phyloP scores from a whole-genome alignment of 2,888 invertebrate species.

The Diaperis boleti region DNA sequence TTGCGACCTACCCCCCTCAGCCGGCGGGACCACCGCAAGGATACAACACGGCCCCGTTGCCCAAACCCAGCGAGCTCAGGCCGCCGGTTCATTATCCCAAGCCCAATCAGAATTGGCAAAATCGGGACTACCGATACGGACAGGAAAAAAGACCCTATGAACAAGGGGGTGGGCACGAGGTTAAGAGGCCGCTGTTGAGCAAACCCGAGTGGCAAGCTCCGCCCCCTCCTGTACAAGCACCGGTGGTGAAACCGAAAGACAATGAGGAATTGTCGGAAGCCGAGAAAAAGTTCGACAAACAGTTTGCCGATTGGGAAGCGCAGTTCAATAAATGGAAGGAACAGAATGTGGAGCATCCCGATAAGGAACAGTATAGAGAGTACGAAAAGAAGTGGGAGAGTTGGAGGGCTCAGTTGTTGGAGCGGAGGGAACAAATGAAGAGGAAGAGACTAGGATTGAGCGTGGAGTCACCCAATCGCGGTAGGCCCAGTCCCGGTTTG shows the following conservation, averaged over 20 bases:
- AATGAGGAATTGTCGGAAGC: constrained; percentile 71
- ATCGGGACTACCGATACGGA: constrained; percentile 16
- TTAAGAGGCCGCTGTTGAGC: constrained; percentile 22
- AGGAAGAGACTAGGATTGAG: constrained; percentile 69
- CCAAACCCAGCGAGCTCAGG: constrained; percentile 48
- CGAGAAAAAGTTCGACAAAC: constrained; percentile 87
- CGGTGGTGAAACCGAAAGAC: no score
- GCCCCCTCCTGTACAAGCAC: constrained; percentile 3
- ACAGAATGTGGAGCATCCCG: constrained; percentile 92
- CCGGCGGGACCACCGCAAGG: constrained; percentile 27
- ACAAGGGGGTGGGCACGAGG: neutral
- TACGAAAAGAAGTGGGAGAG: constrained; percentile 92
- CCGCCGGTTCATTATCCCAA: constrained; percentile 55
- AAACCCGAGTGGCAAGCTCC: constrained; percentile 33
- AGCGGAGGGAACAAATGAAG: constrained; percentile 86
- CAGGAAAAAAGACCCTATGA: constrained; percentile 19
- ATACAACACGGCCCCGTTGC: constrained; percentile 37
- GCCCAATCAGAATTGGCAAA: constrained; percentile 42
- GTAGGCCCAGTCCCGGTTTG: neutral
- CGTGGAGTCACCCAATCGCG: constrained; percentile 31
- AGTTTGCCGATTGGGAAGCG: constrained; percentile 92
- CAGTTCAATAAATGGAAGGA: constrained; percentile 93
- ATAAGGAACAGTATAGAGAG: constrained; percentile 85
- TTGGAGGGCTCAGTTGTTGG: constrained; percentile 82
- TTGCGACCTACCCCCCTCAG: constrained; percentile 37